These are phyloP conservation scores for Drosophila ogumai DNA, from an alignment of 1,140 invertebrate genomes.

Conservation along the genomic window DNA sequence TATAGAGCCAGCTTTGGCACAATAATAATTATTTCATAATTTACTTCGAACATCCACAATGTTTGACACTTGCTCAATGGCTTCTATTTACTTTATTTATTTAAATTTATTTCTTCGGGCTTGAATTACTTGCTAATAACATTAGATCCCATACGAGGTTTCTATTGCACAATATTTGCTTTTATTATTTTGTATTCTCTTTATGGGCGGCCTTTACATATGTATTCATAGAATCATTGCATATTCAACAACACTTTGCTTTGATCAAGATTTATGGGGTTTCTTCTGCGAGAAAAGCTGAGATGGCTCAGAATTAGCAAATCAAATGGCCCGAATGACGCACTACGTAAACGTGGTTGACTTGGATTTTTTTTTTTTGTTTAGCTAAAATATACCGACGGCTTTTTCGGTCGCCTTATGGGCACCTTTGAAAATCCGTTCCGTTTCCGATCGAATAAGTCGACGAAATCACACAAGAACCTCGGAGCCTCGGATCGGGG, in stretches of 20 bases:
- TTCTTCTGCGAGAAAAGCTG: slow-evolving; percentile 48
- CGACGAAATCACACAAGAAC: slow-evolving; percentile 47
- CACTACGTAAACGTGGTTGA: slow-evolving; percentile 26
- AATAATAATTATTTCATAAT: slow-evolving; percentile 61
- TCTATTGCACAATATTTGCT: slow-evolving; percentile 55
- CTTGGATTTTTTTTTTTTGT: not conserved
- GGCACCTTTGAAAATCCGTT: slow-evolving; percentile 52
- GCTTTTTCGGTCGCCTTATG: slow-evolving; percentile 47
- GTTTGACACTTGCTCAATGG: slow-evolving; percentile 70
- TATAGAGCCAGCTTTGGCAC: slow-evolving; percentile 48
- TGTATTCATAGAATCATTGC: slow-evolving; percentile 59
- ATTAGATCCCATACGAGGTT: slow-evolving; percentile 32
- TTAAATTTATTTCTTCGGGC: slow-evolving; percentile 25
- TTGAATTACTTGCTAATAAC: slow-evolving; percentile 34
- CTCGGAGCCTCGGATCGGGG: slow-evolving; percentile 37
- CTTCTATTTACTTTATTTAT: slow-evolving; percentile 60
- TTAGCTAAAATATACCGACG: slow-evolving; percentile 55
- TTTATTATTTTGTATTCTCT: slow-evolving; percentile 30
- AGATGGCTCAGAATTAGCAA: slow-evolving; percentile 58
- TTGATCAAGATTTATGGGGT: slow-evolving; percentile 72
- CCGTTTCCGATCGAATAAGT: slow-evolving; percentile 51
- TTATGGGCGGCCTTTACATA: slow-evolving; percentile 24
- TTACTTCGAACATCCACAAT: slow-evolving; percentile 60
- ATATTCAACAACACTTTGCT: slow-evolving; percentile 74
- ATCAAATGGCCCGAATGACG: slow-evolving; percentile 66